Conservation (phyloP, 2,888 invertebrate species). For the Callinectes sapidus region DNA sequence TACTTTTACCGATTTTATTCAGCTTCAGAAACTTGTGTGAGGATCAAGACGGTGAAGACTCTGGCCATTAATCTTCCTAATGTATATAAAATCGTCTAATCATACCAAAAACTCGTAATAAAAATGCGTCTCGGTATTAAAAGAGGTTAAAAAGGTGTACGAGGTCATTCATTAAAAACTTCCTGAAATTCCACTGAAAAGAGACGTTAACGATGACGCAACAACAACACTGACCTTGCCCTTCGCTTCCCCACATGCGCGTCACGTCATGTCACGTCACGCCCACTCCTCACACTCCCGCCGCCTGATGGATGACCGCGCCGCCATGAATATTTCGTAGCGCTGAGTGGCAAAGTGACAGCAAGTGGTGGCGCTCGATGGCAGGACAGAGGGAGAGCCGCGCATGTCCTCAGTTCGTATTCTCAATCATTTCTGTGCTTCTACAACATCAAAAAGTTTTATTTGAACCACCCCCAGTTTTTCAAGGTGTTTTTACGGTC, state of each 20-base stretch:
- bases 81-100: too few relatives aligned
- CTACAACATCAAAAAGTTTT: too few relatives aligned
- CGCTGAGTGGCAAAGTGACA: conserved; percentile 3
- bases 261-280: neutral
- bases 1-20: too few relatives aligned
- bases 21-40: too few relatives aligned
- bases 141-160: neutral
- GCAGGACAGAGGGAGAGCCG: neutral
- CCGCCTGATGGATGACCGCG: neutral
- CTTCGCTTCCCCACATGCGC: neutral
- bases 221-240: conserved; percentile 1
- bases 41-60: too few relatives aligned
- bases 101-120: too few relatives aligned
- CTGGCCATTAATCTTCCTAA: too few relatives aligned
- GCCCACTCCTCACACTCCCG: neutral
- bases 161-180: neutral
- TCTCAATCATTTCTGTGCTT: too few relatives aligned
- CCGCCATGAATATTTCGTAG: neutral
- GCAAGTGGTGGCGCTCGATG: too few relatives aligned
- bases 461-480: too few relatives aligned
- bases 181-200: neutral
- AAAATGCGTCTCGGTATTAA: too few relatives aligned
- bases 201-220: neutral
- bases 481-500: too few relatives aligned
- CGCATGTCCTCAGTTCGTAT: neutral